These are phyloP conservation scores for Chromis chromis DNA, from an alignment of 2,797 vertebrate genomes.

Conservation along the genomic window DNA sequence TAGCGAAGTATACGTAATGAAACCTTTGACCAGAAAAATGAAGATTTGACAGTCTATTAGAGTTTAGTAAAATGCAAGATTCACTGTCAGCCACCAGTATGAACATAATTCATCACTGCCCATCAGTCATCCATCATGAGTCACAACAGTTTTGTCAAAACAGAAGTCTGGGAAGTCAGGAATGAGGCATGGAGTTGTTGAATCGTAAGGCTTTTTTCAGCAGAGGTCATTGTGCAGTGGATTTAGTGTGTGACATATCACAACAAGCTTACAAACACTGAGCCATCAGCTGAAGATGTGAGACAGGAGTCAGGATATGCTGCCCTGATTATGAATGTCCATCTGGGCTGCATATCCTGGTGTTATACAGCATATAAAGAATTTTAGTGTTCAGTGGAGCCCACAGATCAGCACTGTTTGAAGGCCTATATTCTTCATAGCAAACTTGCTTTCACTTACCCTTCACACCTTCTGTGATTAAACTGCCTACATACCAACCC, in stretches of 20 bases:
- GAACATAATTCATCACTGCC: background rate
- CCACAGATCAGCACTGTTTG: background rate
- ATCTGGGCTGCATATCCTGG: background rate
- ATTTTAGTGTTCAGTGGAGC: background rate
- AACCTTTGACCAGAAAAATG: too few species aligned
- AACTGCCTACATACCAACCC: too few species aligned
- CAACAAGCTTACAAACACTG: conserved; percentile 8
- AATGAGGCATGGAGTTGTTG: background rate
- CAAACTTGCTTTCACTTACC: background rate
- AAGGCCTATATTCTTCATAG: background rate
- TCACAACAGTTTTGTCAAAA: background rate
- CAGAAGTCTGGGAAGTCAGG: background rate
- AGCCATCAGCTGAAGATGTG: conserved; percentile 8
- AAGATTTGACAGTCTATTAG: too few species aligned
- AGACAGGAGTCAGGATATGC: background rate
- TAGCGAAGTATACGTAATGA: background rate
- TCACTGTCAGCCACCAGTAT: background rate
- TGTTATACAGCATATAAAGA: conserved; percentile 4
- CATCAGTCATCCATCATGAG: background rate
- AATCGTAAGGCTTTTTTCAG: background rate
- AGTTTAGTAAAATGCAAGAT: too few species aligned
- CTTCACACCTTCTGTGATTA: too few species aligned
- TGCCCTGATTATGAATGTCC: background rate
- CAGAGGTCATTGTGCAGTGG: background rate
- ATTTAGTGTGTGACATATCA: background rate